Conservation (phyloP, 2,113 vertebrate genomes). For the Psittacus erithacus region DNA sequence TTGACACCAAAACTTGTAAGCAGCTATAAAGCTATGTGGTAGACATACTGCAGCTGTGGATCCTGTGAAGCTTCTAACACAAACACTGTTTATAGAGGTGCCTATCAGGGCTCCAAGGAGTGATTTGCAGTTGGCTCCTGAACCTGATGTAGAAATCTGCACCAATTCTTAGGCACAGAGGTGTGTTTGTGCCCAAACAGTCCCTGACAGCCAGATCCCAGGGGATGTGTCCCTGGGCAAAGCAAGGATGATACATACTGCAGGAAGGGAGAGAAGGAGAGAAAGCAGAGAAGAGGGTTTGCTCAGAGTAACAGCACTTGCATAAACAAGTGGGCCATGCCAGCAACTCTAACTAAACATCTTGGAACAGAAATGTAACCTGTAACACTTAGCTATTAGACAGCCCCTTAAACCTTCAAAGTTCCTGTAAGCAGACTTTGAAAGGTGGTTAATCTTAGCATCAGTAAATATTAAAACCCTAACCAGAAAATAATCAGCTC, state of each 20-base stretch:
- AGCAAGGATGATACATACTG: accelerated
- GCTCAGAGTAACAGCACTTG: neutral
- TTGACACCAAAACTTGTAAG: neutral
- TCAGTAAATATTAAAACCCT: neutral
- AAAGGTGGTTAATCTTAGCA: neutral
- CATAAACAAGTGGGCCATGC: neutral
- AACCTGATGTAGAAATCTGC: neutral
- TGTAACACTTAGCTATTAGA: neutral
- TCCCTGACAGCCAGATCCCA: neutral
- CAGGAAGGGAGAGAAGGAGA: neutral
- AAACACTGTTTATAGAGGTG: neutral
- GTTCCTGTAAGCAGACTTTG: neutral
- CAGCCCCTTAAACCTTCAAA: neutral
- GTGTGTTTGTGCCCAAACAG: neutral
- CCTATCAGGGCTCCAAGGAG: neutral
- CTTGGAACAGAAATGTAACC: neutral
- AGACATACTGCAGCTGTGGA: neutral
- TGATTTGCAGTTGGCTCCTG: accelerated
- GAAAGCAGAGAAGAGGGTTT: neutral
- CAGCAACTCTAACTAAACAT: neutral
- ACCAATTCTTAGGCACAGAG: neutral
- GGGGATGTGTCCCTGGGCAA: neutral
- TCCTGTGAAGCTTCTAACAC: neutral
- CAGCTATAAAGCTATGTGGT: neutral
- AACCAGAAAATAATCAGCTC: neutral